Conservation (phyloP, 1,140 invertebrate species). For the Acromyrmex heyeri region DNA sequence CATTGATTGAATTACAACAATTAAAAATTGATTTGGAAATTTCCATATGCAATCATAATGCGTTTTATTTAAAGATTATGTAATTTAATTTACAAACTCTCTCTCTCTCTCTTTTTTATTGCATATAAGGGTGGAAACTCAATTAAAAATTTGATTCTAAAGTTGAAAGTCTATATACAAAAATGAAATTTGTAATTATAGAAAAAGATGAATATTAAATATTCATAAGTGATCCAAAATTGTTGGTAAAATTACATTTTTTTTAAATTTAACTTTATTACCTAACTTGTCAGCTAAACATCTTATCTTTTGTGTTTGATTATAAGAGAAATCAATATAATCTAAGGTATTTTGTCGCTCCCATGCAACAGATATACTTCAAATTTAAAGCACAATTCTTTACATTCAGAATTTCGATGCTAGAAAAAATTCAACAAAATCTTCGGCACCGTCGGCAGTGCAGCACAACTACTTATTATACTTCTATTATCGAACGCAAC, state of each 20-base stretch:
- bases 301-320: background rate
- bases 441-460: slow-evolving; percentile 1
- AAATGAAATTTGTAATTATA: background rate
- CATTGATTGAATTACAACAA: background rate
- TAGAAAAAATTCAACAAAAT: background rate
- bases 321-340: background rate
- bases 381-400: background rate
- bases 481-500: background rate
- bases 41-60: background rate
- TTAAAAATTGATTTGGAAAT: background rate
- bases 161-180: background rate
- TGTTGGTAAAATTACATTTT: background rate
- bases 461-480: background rate
- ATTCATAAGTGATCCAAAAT: background rate
- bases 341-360: background rate
- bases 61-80: background rate
- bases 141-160: background rate
- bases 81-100: background rate
- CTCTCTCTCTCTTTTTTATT: background rate
- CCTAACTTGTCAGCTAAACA: background rate
- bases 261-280: background rate
- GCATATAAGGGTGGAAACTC: background rate
- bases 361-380: background rate
- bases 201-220: background rate
- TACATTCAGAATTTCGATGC: background rate